Evolutionary conservation across 2,113 vertebrate genomes (phyloP), one percentile per base, ranked within the genome.

Genomic region (Nematolebias whitei): DNA sequence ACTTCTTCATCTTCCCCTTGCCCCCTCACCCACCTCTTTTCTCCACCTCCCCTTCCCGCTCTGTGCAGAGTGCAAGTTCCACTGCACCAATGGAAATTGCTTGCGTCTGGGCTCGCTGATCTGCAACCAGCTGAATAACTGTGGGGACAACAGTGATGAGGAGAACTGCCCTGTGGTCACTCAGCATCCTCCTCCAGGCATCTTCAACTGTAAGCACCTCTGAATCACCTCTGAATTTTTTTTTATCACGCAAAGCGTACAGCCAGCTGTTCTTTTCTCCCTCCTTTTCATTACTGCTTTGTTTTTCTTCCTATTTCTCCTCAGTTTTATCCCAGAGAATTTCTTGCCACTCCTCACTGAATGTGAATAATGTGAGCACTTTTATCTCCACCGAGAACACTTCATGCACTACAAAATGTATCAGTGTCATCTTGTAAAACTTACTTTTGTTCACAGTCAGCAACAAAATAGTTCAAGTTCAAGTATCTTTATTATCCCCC

Each of bases 51-150:
- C 15, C 41, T 6, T 8, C 51, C 52, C 38, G 2, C 4, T 38
- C 60, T 19, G 2, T 20, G 78, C 91, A 98, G 96, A 97, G 95
- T 98, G 96, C 95, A 96, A 94, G 93, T 98, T 98, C 94, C 95
- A 94, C 94, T 98, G 96, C 89, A 94, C 95, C 91, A 98, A 96
- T 89, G 96, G 96, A 87, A 97, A 96, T 89, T 98, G 96, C 91
- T 93, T 98, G 91, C 94, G 95, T 89, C 94, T 96, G 89, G 95
- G 95, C 82, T 97, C 95, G 38, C 85, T 97, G 93, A 94, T 98
- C 93, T 98, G 96, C 93, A 97, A 98, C 93, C 95, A 96, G 87
- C 93, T 96, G 90, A 96, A 98, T 72, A 96, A 98, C 92, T 98
- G 96, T 89, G 96, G 96, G 64, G 96, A 98, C 93, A 97, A 98